Percentiles rank a stretch among this genome's conserved stretches.
phyloP scores from a whole-genome alignment of 2,888 invertebrate species.

The Coecobrya sp. region DNA sequence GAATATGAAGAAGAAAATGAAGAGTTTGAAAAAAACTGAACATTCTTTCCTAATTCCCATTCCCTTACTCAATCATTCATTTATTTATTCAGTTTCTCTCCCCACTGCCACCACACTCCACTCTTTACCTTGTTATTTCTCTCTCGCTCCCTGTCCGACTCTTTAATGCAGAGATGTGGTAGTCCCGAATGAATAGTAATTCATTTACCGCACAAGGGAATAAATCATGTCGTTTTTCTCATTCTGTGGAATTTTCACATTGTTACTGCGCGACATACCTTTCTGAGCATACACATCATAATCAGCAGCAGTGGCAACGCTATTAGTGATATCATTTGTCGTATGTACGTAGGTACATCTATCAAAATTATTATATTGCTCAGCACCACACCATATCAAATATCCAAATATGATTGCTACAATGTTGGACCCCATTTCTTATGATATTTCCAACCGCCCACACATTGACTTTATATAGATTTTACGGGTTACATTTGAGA shows the following conservation, averaged over 20 bases:
- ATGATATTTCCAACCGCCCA: no score
- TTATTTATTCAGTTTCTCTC: constrained; percentile 73
- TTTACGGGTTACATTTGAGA: no score
- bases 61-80: constrained; percentile 79
- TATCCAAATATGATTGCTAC: neutral
- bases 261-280: constrained; percentile 27
- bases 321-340: constrained; percentile 17
- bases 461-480: no score
- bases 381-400: neutral
- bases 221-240: constrained; percentile 80
- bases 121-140: constrained; percentile 22
- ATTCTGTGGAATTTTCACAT: constrained; percentile 54
- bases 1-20: neutral
- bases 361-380: constrained; percentile 1
- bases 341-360: constrained; percentile 1
- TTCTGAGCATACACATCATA: constrained; percentile 19
- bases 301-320: constrained; percentile 1
- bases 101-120: neutral
- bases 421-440: no score
- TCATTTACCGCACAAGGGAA: constrained; percentile 79
- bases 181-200: constrained; percentile 78
- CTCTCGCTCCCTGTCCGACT: neutral
- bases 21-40: constrained; percentile 33
- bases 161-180: constrained; percentile 75
- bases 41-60: constrained; percentile 63